Evolutionary conservation across 2,113 vertebrate genomes (phyloP).

Genomic region (Dicrurus megarhynchus): DNA sequence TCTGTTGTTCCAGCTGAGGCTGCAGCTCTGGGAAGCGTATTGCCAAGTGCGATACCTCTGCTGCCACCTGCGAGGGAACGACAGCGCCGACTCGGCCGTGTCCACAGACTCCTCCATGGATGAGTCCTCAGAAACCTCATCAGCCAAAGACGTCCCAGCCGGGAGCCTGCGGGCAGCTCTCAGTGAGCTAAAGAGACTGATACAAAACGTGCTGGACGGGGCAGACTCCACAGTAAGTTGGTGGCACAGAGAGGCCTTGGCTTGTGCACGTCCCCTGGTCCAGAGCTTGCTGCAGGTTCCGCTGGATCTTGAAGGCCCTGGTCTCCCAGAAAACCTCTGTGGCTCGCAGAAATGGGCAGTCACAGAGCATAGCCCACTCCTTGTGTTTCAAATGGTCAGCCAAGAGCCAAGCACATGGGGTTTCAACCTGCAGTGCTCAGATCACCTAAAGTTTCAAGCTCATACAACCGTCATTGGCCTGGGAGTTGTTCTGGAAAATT

Average conservation of each 20-base stretch:
- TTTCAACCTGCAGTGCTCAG: not conserved
- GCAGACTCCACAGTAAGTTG: slow-evolving; percentile 88
- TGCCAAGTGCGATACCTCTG: slow-evolving; percentile 94
- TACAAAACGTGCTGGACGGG: slow-evolving; percentile 91
- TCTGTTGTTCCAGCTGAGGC: slow-evolving; percentile 80
- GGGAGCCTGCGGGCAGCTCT: slow-evolving; percentile 90
- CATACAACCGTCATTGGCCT: not conserved
- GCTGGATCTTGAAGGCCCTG: not conserved
- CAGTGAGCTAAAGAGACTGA: slow-evolving; percentile 91
- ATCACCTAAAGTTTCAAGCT: not conserved
- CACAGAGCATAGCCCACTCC: not conserved
- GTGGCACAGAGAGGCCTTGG: not conserved
- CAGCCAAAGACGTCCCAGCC: slow-evolving; percentile 91
- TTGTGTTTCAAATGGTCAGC: not conserved
- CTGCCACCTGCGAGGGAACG: slow-evolving; percentile 93
- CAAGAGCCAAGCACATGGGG: not conserved
- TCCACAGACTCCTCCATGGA: slow-evolving; percentile 98
- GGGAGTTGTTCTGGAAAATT: not conserved
- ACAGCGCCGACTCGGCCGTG: slow-evolving; percentile 93
- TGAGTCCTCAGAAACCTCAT: slow-evolving; percentile 95
- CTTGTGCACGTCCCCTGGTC: not conserved
- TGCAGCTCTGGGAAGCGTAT: slow-evolving; percentile 97
- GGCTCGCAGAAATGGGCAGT: not conserved
- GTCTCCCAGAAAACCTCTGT: not conserved
- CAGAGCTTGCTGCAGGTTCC: not conserved